A percentile compares a stretch with the other conserved stretches of the same genome.
phyloP scores from a whole-genome alignment of 1,140 invertebrate genomes.

The Eumaeus atala region DNA sequence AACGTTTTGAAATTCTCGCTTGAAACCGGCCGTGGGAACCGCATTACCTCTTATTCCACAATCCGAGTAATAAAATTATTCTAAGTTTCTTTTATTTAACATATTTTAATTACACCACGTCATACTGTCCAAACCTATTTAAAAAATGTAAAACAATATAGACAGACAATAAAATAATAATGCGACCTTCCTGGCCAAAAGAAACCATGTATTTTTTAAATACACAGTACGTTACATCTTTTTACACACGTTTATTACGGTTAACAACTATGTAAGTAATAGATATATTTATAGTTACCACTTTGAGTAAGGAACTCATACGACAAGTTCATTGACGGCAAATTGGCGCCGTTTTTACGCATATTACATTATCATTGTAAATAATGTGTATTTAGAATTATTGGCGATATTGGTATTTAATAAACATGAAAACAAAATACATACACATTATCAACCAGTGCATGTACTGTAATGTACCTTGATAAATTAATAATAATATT shows the following conservation, averaged over 20 bases:
- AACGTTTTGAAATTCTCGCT: conserved; percentile 66
- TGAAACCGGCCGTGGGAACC: conserved; percentile 60
- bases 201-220: background rate
- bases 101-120: too few species aligned
- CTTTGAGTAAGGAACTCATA: conserved; percentile 28
- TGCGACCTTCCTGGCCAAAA: background rate
- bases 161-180: background rate
- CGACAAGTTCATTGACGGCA: conserved; percentile 43
- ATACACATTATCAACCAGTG: too few species aligned
- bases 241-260: background rate
- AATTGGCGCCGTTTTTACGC: conserved; percentile 42
- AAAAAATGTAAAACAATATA: background rate
- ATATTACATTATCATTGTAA: conserved; percentile 7
- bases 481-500: conserved; percentile 31
- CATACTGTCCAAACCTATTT: too few species aligned
- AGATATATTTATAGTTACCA: conserved; percentile 14
- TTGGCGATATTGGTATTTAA: background rate
- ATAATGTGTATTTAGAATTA: conserved; percentile 5
- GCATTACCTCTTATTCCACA: conserved; percentile 29
- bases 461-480: background rate
- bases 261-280: conserved; percentile 10
- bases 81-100: too few species aligned
- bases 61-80: conserved; percentile 22
- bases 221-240: background rate
- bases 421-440: background rate